A percentile compares a stretch with the other conserved stretches of the same genome.
These are phyloP conservation scores for Enoplosus armatus DNA, from an alignment of 2,797 vertebrate genomes.

Conservation along the genomic window DNA sequence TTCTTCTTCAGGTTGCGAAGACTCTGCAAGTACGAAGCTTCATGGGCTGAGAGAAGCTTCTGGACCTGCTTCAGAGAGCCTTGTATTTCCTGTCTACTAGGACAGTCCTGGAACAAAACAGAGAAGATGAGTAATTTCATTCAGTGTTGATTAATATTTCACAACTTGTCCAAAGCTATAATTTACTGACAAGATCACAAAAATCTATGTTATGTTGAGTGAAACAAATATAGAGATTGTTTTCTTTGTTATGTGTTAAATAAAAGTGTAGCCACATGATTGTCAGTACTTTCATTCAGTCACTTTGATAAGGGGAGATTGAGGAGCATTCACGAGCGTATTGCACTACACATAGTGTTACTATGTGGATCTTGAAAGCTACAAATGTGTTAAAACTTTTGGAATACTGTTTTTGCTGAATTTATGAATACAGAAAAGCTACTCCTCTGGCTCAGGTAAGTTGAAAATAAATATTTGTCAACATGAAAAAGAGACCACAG, in stretches of 20 bases:
- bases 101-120: slow-evolving; percentile 84
- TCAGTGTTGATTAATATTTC: background rate
- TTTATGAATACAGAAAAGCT: slow-evolving; percentile 33
- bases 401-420: slow-evolving; percentile 14
- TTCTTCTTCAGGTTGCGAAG: slow-evolving; percentile 86
- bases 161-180: background rate
- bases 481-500: slow-evolving; percentile 16
- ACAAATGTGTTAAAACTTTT: background rate
- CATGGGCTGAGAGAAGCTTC: slow-evolving; percentile 89
- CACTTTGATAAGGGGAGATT: too few relatives aligned
- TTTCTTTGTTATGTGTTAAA: too few relatives aligned
- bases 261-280: too few relatives aligned
- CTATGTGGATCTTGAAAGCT: background rate
- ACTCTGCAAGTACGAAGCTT: slow-evolving; percentile 86
- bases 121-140: background rate
- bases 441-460: slow-evolving; percentile 5
- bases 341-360: background rate
- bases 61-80: slow-evolving; percentile 87
- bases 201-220: background rate
- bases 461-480: slow-evolving; percentile 46
- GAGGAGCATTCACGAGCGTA: background rate
- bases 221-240: too few relatives aligned
- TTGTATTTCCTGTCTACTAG: slow-evolving; percentile 84
- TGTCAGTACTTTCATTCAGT: background rate
- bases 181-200: background rate